These are phyloP conservation scores for Marronus borbonicus DNA, from an alignment of 2,888 invertebrate genomes.

Conservation along the genomic window DNA sequence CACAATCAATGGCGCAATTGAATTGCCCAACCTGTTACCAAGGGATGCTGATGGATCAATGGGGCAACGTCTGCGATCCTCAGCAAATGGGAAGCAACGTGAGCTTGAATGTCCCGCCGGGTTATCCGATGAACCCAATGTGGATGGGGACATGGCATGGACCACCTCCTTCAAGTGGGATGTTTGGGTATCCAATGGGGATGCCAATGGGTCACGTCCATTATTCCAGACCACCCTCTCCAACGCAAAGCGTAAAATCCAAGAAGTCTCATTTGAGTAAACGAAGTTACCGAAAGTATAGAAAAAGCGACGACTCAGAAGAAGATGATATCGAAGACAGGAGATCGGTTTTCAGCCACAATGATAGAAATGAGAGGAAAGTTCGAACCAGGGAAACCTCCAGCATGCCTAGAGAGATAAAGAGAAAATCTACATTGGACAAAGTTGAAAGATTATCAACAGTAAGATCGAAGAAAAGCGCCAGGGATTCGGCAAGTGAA, in stretches of 20 bases:
- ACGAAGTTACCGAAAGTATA: slow-evolving; percentile 70
- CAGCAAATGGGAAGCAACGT: slow-evolving; percentile 72
- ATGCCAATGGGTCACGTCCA: slow-evolving; percentile 70
- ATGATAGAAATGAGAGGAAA: slow-evolving; percentile 61
- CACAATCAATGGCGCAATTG: slow-evolving; percentile 81
- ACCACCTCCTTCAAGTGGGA: slow-evolving; percentile 65
- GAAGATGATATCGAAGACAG: slow-evolving; percentile 70
- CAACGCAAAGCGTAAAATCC: slow-evolving; percentile 80
- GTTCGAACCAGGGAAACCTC: slow-evolving; percentile 60
- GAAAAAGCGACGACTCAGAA: slow-evolving; percentile 70
- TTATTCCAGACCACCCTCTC: slow-evolving; percentile 78
- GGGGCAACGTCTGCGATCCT: slow-evolving; percentile 64
- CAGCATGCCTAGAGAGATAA: slow-evolving; percentile 65
- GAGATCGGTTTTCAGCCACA: slow-evolving; percentile 66
- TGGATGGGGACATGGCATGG: slow-evolving; percentile 71
- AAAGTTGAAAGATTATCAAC: slow-evolving; percentile 55
- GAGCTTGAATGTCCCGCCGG: slow-evolving; percentile 71
- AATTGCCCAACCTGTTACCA: slow-evolving; percentile 75
- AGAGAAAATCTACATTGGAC: slow-evolving; percentile 55
- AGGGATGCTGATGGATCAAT: slow-evolving; percentile 66
- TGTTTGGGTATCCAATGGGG: slow-evolving; percentile 64
- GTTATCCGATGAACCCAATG: slow-evolving; percentile 67
- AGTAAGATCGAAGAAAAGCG: slow-evolving; percentile 58
- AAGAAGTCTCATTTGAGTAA: slow-evolving; percentile 78
- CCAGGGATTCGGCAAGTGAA: slow-evolving; percentile 62